Base-by-base conservation (phyloP, 2,888 invertebrate species). In the Entomobrya proxima region DNA sequence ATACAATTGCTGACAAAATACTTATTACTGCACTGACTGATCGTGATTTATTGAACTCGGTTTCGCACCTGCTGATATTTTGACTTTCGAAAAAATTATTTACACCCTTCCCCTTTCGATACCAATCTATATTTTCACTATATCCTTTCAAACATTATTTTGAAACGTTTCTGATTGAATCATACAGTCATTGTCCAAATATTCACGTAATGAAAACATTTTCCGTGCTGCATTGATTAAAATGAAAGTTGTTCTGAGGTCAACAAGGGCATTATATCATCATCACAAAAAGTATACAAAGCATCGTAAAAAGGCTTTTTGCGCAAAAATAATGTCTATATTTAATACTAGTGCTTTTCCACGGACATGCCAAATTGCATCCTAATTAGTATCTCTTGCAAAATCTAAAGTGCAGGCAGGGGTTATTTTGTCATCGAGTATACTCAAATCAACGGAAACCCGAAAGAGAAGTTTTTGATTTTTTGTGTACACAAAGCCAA, bases 41-140 rank as follows among this genome's bases (percentile, higher is more conserved):
- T 18, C 35, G 18, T 37, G 64, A 64, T 64, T 64, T 64, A 64
- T 64, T 9, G 35, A 64, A 37, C 37, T 37, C 13, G 30, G 32
- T 13, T 21, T 40, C 13, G n/a, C 72, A 72, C 72, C 72, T 72
- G 72, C 44, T 72, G 72, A 72, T 72, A 72, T 72, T 72, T 72
- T 72, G 72, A 72, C 47, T 64, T 64, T 64, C 64, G 37, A 64
- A 61, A 64, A 11, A 15, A 64, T 35, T 21, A 18, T 61, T 61
- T 64, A 64, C 37, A 18, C 11, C 37, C 7, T 64, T 21, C 64
- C 37, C 58, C 30, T 30, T 64, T 21, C 64, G 64, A 64, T 64
- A 64, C 37, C 5, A 64, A 64, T 64, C 37, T 37, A 64, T n/a
- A n/a, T 64, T 61, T 32, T 32, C 58, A 27, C 30, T 58, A 30